These are phyloP conservation scores for Macrosiphum euphorbiae DNA, from an alignment of 2,888 invertebrate genomes.

Conservation along the genomic window DNA sequence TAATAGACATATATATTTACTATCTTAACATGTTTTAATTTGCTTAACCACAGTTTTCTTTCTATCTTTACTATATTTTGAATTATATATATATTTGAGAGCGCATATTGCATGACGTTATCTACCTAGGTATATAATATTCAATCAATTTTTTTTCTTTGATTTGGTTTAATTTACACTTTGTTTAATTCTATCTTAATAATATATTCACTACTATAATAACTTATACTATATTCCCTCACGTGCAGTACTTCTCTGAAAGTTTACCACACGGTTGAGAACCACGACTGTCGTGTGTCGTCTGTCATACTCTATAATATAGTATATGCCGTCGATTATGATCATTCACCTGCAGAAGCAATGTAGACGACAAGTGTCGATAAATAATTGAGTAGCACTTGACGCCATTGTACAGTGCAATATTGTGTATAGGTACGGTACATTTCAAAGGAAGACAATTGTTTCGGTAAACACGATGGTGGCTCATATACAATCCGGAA, in stretches of 20 bases:
- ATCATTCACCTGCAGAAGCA: neutral
- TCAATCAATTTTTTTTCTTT: neutral
- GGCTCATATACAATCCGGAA: neutral
- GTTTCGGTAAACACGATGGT: neutral
- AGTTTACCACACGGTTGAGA: neutral
- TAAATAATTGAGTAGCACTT: neutral
- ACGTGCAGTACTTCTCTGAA: neutral
- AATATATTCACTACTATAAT: neutral
- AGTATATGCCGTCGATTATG: neutral
- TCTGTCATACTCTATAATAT: neutral
- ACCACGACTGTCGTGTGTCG: neutral
- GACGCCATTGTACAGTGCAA: neutral
- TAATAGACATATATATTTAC: too few relatives aligned
- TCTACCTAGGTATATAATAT: neutral
- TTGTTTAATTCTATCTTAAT: neutral
- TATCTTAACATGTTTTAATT: too few relatives aligned
- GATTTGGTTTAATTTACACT: neutral
- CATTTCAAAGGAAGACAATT: neutral
- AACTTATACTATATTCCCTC: neutral
- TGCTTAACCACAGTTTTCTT: too few relatives aligned
- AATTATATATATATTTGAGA: neutral
- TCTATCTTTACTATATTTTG: too few relatives aligned
- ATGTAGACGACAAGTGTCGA: neutral
- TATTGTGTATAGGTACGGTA: neutral
- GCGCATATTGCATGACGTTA: neutral